Conservation (phyloP, 2,113 vertebrate species). For the Lasiurus cinereus region DNA sequence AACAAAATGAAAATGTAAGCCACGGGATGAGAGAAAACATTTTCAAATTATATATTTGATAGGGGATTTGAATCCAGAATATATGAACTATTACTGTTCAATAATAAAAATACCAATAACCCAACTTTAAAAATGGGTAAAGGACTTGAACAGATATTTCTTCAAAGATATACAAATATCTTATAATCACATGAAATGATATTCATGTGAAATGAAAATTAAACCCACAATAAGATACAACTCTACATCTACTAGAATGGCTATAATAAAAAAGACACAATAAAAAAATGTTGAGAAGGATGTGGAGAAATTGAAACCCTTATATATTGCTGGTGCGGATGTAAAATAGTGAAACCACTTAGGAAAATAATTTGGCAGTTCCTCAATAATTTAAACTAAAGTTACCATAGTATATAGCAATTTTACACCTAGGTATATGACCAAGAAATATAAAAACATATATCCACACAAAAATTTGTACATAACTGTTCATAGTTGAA, state of each 20-base stretch:
- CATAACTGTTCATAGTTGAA: background rate
- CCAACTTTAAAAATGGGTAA: background rate
- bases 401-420: background rate
- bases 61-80: background rate
- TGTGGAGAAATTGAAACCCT: background rate
- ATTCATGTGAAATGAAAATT: background rate
- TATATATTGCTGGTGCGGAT: background rate
- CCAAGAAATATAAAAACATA: background rate
- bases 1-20: background rate
- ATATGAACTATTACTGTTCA: background rate
- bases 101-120: slow-evolving; percentile 39
- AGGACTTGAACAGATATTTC: background rate
- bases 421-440: background rate
- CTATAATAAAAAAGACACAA: background rate
- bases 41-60: slow-evolving; percentile 2
- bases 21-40: background rate
- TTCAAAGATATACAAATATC: background rate
- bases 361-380: background rate
- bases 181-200: background rate
- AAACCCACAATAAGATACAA: background rate
- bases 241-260: background rate
- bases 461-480: background rate
- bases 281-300: background rate
- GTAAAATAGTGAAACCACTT: background rate
- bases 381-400: background rate